Evolutionary conservation across 64 coral and sea anemone genomes (phyloP), one percentile per base, ranked within the genome.

Genomic region (Montipora cactus): DNA sequence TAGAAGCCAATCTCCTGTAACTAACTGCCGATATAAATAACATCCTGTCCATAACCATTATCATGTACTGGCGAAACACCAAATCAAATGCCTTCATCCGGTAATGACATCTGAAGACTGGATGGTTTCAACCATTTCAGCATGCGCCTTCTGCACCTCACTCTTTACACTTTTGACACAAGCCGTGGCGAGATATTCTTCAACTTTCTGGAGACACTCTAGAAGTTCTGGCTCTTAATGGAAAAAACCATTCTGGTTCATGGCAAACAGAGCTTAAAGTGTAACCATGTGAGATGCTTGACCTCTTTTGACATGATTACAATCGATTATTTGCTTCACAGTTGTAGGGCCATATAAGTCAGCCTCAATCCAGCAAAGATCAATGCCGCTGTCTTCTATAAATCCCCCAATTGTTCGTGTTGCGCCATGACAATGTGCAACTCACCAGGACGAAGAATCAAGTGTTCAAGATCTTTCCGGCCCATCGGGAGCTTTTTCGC

Each of bases 341-440:
- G 28, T 37, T 37, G 28, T 37, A 37, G 28, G 28, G 28, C 28
- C 28, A 37, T 37, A 37, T 37, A 37, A 37, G 28, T 37, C 28
- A 37, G 28, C 28, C 28, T 37, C 28, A 37, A 37, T 37, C 28
- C 28, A 37, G 28, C 28, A 37, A 37, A 37, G 28, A 37, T 37
- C 28, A 37, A 37, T 37, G 28, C 28, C 28, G 28, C 28, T 37
- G 28, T 37, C 28, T 20, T 92, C 90, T 14, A 75, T 76, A 21
- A 74, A 92, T 52, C 62, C 45, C 3, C 90, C 77, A 22, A 91
- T 81, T 46, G 59, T 91, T 51, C 67, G 22, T 83, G 90, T 44
- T 81, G 77, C 5, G 89, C 89, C 90, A 83, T 84, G 23, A 92
- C 79, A 28, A 91, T 79, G 67, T 92, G 90, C 2, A 92, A 67